Conservation (phyloP, 2,888 invertebrate species). For the Harmothoe impar region DNA sequence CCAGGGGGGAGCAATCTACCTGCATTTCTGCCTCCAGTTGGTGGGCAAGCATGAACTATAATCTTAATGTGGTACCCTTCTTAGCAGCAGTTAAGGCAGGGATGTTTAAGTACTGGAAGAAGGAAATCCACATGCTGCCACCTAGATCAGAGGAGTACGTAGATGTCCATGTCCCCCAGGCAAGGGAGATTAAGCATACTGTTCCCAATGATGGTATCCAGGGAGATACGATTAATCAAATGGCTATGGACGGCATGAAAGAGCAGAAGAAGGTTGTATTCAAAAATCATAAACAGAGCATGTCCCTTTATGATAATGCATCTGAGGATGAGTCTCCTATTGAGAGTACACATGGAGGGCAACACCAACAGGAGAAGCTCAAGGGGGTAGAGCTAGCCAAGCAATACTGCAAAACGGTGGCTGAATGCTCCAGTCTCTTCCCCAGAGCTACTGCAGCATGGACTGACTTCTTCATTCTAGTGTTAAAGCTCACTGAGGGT, state of each 20-base stretch:
- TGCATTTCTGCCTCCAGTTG: conserved; percentile 65
- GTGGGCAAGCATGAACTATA: conserved; percentile 68
- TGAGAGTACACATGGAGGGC: too few relatives aligned
- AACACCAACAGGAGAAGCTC: background rate
- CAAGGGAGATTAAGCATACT: too few relatives aligned
- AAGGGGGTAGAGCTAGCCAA: background rate
- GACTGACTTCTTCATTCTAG: conserved; percentile 23
- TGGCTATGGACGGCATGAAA: background rate
- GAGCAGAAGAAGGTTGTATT: background rate
- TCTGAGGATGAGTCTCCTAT: too few relatives aligned
- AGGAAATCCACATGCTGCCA: background rate
- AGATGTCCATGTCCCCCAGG: too few relatives aligned
- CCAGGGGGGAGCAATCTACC: background rate
- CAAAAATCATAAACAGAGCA: background rate
- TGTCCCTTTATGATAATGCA: background rate
- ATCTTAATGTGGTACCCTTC: conserved; percentile 66
- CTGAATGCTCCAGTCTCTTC: background rate
- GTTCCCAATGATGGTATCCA: too few relatives aligned
- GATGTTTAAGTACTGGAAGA: background rate
- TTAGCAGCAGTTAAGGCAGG: conserved; percentile 62
- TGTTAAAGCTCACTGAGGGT: background rate
- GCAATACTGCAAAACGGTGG: conserved; percentile 29
- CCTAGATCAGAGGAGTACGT: background rate
- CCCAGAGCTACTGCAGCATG: conserved; percentile 33
- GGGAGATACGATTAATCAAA: too few relatives aligned